These are phyloP conservation scores for Xiphophorus maculatus DNA, from an alignment of 2,113 vertebrate species.

Conservation along the genomic window DNA sequence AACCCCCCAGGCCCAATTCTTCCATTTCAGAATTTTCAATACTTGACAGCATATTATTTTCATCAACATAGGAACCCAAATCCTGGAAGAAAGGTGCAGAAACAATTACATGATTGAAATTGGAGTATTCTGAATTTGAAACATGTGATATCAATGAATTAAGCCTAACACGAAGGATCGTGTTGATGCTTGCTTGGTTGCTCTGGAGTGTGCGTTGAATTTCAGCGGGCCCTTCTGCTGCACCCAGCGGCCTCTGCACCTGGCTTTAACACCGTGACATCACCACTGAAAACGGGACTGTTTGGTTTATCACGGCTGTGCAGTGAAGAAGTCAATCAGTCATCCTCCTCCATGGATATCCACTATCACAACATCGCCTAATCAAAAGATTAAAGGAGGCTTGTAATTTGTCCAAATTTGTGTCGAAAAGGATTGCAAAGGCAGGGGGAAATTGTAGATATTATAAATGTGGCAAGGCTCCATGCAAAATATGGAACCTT, in stretches of 20 bases:
- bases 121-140: constrained; percentile 73
- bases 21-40: constrained; percentile 60
- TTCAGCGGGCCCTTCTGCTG: constrained; percentile 64
- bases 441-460: constrained; percentile 58
- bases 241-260: constrained; percentile 66
- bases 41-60: constrained; percentile 73
- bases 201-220: constrained; percentile 70
- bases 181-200: constrained; percentile 58
- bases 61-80: constrained; percentile 66
- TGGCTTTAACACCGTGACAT: constrained; percentile 71
- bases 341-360: constrained; percentile 65
- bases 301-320: constrained; percentile 64
- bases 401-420: constrained; percentile 61
- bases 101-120: constrained; percentile 75
- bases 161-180: constrained; percentile 63
- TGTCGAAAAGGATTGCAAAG: constrained; percentile 21
- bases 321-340: constrained; percentile 70
- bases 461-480: constrained; percentile 59
- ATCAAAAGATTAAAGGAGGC: constrained; percentile 71
- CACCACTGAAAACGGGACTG: constrained; percentile 61
- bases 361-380: constrained; percentile 72
- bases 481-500: constrained; percentile 58
- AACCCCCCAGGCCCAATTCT: constrained; percentile 46
- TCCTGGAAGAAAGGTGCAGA: constrained; percentile 64
- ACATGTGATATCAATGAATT: constrained; percentile 72